Conservation (phyloP, 2,888 invertebrate species). For the Willowsia nigromaculata region DNA sequence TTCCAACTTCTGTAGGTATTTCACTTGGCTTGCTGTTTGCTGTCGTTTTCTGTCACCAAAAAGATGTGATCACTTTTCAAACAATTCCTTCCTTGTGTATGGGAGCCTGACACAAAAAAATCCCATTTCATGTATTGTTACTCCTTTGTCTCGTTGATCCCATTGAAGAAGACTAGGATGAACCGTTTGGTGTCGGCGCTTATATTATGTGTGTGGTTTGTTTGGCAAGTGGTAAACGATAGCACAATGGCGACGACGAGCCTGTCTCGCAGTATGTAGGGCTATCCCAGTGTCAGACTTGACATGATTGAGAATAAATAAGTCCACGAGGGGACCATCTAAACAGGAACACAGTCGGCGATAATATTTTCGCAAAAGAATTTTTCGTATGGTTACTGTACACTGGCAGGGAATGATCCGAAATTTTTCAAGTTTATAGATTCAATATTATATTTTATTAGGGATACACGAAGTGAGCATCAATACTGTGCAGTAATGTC, state of each 20-base stretch:
- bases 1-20: conserved; percentile 1
- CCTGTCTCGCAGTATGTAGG: neutral
- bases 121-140: conserved; percentile 40
- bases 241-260: conserved; percentile 34
- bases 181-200: neutral
- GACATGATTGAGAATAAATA: conserved; percentile 56
- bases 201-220: neutral
- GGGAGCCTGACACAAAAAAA: conserved; percentile 38
- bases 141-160: conserved; percentile 43
- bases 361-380: neutral
- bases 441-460: too few species aligned
- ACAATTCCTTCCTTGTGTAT: conserved; percentile 4
- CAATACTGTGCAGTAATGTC: neutral
- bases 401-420: too few species aligned
- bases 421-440: too few species aligned
- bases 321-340: conserved; percentile 33
- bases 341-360: neutral
- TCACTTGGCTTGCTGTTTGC: neutral
- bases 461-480: neutral
- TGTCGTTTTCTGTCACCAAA: conserved; percentile 46
- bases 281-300: conserved; percentile 37
- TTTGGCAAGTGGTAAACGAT: conserved; percentile 2
- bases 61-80: conserved; percentile 46
- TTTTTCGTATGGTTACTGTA: too few species aligned
- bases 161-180: neutral